These are phyloP conservation scores for Apteryx mantelli DNA, from an alignment of 2,113 vertebrate genomes.

Conservation along the genomic window DNA sequence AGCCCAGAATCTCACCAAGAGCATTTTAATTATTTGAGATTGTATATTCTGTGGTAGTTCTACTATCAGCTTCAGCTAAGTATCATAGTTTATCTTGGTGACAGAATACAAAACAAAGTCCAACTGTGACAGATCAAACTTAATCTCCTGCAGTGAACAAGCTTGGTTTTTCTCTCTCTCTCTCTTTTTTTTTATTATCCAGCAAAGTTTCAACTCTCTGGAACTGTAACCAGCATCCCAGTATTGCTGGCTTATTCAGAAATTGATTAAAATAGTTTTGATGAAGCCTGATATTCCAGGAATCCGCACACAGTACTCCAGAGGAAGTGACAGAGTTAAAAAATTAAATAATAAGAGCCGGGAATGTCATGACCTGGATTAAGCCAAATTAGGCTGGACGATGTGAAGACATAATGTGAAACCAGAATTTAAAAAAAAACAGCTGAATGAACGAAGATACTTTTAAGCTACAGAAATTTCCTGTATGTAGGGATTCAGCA, in stretches of 20 bases:
- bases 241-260: not conserved
- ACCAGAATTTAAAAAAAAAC: not conserved
- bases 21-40: not conserved
- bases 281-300: not conserved
- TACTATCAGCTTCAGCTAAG: not conserved
- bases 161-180: not conserved
- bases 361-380: not conserved
- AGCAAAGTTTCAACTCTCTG: not conserved
- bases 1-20: not conserved
- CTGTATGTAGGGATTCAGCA: not conserved
- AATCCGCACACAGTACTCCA: not conserved
- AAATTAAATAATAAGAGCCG: rapidly evolving
- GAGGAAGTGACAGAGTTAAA: not conserved
- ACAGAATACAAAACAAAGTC: not conserved
- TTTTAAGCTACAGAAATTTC: not conserved
- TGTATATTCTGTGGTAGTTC: not conserved
- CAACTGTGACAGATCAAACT: not conserved
- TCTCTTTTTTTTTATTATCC: not conserved
- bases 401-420: not conserved
- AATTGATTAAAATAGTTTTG: not conserved
- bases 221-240: not conserved
- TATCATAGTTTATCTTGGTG: not conserved
- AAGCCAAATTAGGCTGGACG: not conserved
- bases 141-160: not conserved
- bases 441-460: not conserved